phyloP scores from a whole-genome alignment of 92 coral and sea anemone species.

The Pocillopora meandrina region DNA sequence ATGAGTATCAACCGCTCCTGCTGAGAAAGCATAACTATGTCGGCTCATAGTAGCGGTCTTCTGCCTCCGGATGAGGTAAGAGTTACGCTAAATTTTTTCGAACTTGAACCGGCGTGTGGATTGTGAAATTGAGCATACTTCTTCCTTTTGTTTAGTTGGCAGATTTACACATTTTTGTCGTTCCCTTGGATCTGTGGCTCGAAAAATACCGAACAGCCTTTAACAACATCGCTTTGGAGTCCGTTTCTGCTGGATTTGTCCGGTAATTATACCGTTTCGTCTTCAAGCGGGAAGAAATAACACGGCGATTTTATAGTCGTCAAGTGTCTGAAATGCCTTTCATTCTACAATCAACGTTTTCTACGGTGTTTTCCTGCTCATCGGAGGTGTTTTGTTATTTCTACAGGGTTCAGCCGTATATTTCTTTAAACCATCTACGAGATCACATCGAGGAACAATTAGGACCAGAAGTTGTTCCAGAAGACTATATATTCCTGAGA shows the following conservation, averaged over 20 bases:
- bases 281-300: not conserved
- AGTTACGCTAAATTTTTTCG: not conserved
- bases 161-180: conserved; percentile 98
- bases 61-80: conserved; percentile 53
- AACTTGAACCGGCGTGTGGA: too few relatives aligned
- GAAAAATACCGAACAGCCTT: conserved; percentile 98
- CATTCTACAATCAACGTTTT: not conserved
- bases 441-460: conserved; percentile 91
- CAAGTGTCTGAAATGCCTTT: not conserved
- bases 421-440: conserved; percentile 70
- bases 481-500: conserved; percentile 89
- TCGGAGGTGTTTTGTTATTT: not conserved
- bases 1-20: not conserved
- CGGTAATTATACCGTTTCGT: conserved; percentile 62
- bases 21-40: conserved; percentile 40
- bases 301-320: not conserved
- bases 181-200: conserved; percentile 93
- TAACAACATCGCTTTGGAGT: conserved; percentile 95
- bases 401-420: conserved; percentile 81
- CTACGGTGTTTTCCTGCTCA: not conserved
- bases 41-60: conserved; percentile 45
- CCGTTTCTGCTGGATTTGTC: conserved; percentile 98
- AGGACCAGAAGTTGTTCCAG: conserved; percentile 88
- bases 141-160: conserved; percentile 73
- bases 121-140: conserved; percentile 28